Percentiles rank a stretch among this genome's conserved stretches.
Conservation (phyloP, 2,888 invertebrate species). For the Pegoplata infirma region DNA sequence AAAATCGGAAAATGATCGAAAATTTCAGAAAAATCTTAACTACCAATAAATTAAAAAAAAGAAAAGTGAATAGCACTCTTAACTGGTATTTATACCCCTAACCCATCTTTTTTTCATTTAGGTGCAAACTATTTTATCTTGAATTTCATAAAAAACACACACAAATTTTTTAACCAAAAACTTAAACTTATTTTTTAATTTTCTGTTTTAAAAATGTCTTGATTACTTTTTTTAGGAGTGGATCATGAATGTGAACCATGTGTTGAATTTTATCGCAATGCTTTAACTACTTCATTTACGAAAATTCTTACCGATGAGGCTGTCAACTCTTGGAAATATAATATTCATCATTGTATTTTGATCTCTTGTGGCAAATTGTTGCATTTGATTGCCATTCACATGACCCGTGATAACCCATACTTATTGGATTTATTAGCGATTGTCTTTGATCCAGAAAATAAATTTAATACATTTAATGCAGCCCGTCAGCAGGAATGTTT, state of each 20-base stretch:
- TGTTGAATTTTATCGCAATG: constrained; percentile 96
- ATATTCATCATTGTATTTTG: constrained; percentile 96
- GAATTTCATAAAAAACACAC: no score
- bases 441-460: constrained; percentile 96
- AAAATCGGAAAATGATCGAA: no score
- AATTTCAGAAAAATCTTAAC: no score
- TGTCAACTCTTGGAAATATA: constrained; percentile 97
- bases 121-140: no score
- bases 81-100: no score
- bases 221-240: constrained; percentile 83
- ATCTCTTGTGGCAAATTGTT: constrained; percentile 95
- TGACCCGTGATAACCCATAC: constrained; percentile 93
- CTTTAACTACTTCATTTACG: constrained; percentile 94
- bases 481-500: constrained; percentile 76
- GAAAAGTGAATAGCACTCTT: no score
- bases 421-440: constrained; percentile 94
- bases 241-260: constrained; percentile 94
- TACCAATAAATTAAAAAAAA: no score
- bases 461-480: constrained; percentile 82
- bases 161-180: no score
- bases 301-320: constrained; percentile 98
- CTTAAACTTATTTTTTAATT: constrained; percentile 12
- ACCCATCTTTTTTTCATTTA: no score
- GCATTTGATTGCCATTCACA: constrained; percentile 94
- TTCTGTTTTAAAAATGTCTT: no score